These are phyloP conservation scores for Pseudomyrmex pallidus DNA, from an alignment of 1,140 invertebrate genomes.

Conservation along the genomic window DNA sequence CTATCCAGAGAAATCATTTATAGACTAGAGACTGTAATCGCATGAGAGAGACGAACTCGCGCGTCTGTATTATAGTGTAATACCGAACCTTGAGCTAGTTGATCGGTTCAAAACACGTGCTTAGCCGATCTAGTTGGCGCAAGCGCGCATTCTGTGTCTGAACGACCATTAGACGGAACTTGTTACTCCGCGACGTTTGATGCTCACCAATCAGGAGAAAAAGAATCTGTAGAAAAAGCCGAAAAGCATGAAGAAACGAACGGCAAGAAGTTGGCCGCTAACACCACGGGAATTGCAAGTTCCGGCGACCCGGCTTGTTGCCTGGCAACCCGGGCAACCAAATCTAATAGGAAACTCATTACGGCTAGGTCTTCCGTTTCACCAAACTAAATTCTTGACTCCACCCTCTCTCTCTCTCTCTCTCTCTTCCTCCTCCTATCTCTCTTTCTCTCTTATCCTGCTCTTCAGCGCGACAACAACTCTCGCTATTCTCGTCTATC, in stretches of 20 bases:
- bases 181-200: slow-evolving; percentile 45
- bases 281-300: slow-evolving; percentile 76
- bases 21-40: not conserved
- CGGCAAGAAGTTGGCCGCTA: slow-evolving; percentile 47
- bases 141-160: not conserved
- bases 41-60: not conserved
- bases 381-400: slow-evolving; percentile 80
- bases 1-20: not conserved
- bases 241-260: slow-evolving; percentile 29
- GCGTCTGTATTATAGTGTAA: not conserved
- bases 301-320: slow-evolving; percentile 69
- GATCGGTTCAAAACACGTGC: slow-evolving; percentile 18
- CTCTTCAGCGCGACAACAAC: slow-evolving; percentile 56
- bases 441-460: slow-evolving; percentile 34
- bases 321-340: slow-evolving; percentile 78
- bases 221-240: slow-evolving; percentile 29
- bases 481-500: slow-evolving; percentile 44
- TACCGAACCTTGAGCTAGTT: slow-evolving; percentile 2
- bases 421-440: slow-evolving; percentile 36
- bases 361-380: slow-evolving; percentile 80
- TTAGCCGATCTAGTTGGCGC: not conserved
- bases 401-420: slow-evolving; percentile 51
- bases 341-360: slow-evolving; percentile 85
- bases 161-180: slow-evolving; percentile 10
- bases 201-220: not conserved